Evolutionary conservation across 2,113 vertebrate species (phyloP).

Genomic region (Hypomesus transpacificus): DNA sequence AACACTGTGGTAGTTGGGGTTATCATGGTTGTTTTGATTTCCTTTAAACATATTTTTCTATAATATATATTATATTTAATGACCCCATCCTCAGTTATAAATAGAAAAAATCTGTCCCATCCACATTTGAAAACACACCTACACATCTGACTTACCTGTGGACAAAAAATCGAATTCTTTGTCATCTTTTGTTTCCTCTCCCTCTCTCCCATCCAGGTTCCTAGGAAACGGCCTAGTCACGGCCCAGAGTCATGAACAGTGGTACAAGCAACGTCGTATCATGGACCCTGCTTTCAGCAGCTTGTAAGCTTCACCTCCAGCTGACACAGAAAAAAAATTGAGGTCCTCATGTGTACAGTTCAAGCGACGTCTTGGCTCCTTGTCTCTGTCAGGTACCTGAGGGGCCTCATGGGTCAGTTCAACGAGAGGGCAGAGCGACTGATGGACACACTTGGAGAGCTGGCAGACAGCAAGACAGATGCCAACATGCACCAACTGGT

Average conservation of each 20-base stretch:
- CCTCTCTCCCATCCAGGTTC: slow-evolving; percentile 66
- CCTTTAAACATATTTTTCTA: too few relatives aligned
- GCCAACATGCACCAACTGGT: slow-evolving; percentile 54
- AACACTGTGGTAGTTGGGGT: not conserved
- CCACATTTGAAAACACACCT: too few relatives aligned
- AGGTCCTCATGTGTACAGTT: not conserved
- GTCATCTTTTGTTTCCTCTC: too few relatives aligned
- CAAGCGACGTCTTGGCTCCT: not conserved
- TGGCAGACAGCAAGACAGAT: slow-evolving; percentile 45
- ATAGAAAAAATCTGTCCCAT: too few relatives aligned
- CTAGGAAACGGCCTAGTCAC: slow-evolving; percentile 82
- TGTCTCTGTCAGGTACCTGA: slow-evolving; percentile 58
- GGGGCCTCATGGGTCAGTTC: slow-evolving; percentile 62
- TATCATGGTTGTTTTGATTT: too few relatives aligned
- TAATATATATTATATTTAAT: too few relatives aligned
- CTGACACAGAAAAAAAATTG: not conserved
- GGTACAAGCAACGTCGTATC: slow-evolving; percentile 84
- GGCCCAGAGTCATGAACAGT: slow-evolving; percentile 73
- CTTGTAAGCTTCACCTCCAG: slow-evolving; percentile 63
- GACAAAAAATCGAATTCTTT: too few relatives aligned
- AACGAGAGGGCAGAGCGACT: slow-evolving; percentile 65
- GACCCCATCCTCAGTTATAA: not conserved
- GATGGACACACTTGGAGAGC: slow-evolving; percentile 56
- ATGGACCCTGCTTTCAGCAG: slow-evolving; percentile 89
- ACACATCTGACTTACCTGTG: too few relatives aligned